Percentiles rank a stretch among this genome's conserved stretches.
Conservation (phyloP, 2,113 vertebrate genomes). For the Hippolais icterina region DNA sequence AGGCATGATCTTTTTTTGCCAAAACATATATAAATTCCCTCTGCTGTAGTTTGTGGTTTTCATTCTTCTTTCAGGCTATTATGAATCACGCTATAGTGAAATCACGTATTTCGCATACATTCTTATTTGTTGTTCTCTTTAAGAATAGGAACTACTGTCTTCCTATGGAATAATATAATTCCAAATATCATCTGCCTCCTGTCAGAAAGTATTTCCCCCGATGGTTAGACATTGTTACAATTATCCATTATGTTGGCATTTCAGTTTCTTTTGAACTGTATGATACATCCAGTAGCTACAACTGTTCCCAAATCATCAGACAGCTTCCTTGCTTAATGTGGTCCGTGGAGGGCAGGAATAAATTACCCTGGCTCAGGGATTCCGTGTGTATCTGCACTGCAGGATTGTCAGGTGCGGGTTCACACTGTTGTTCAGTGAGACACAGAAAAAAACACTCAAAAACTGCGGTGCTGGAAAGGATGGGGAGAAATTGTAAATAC, state of each 20-base stretch:
- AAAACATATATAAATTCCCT: background rate
- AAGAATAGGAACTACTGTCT: background rate
- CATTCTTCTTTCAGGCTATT: background rate
- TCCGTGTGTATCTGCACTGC: background rate
- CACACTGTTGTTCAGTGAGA: background rate
- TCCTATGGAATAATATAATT: conserved; percentile 7
- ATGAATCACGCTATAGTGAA: background rate
- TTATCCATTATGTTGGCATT: conserved; percentile 29
- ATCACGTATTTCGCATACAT: background rate
- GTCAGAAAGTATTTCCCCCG: background rate
- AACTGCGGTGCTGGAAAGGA: background rate
- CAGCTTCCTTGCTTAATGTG: background rate
- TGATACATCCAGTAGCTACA: background rate
- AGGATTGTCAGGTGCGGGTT: background rate
- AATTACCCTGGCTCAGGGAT: background rate
- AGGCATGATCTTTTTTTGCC: background rate
- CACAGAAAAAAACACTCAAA: background rate
- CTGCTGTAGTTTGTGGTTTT: background rate
- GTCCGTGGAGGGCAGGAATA: background rate
- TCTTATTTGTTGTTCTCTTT: background rate
- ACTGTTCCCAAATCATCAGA: conserved; percentile 3
- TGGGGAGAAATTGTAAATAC: background rate
- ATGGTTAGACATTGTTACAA: background rate
- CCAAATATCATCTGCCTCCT: conserved; percentile 17
- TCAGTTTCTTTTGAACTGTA: conserved; percentile 23